Evolutionary conservation across 92 coral and sea anemone genomes (phyloP), one percentile per base, ranked within the genome.

Genomic region (Muricea muricata): DNA sequence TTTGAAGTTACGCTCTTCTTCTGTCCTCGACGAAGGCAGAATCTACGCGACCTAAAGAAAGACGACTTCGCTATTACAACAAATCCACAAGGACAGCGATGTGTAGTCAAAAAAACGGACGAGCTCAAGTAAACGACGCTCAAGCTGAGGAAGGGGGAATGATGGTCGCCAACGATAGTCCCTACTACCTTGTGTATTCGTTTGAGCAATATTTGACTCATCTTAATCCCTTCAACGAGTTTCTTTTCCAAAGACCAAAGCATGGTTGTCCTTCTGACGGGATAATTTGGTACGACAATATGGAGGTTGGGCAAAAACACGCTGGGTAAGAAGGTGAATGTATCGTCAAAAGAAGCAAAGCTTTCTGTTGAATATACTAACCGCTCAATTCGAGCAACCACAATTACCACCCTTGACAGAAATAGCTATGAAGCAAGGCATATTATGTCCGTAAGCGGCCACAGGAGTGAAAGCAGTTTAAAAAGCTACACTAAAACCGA

Each of bases 1-100:
- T n/a, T n/a, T n/a, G n/a, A 89, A 50, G 32, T 83, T 14, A 81
- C 89, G 92, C n/a, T n/a, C n/a, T 57, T 92, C 87, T 92, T 92
- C 79, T 86, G 89, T 55, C 67, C 84, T 32, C 66, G 91, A 68
- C 89, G 93, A 33, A 82, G 90, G 32, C 80, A 87, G 42, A 70
- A 34, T 39, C 52, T 70, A 13, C 46, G 77, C 21, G n/a, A 70
- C 26, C 52, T 39, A 8, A 70, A 34, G 24, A 39, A 70, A 17
- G 42, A 39, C 77, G 48, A 70, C 26, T 56, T 74, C 73, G 50
- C 33, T 45, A 65, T 74, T 35, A 66, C 45, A 61, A 45, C 32
- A 50, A 74, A 48, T 28, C 33, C 85, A 7, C 18, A 33, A 33
- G 77, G 46, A 33, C 72, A 33, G 72, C 35, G 72, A 26, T 65